Conservation (phyloP, 2,888 invertebrate genomes). For the Melinopterus prodromus region DNA sequence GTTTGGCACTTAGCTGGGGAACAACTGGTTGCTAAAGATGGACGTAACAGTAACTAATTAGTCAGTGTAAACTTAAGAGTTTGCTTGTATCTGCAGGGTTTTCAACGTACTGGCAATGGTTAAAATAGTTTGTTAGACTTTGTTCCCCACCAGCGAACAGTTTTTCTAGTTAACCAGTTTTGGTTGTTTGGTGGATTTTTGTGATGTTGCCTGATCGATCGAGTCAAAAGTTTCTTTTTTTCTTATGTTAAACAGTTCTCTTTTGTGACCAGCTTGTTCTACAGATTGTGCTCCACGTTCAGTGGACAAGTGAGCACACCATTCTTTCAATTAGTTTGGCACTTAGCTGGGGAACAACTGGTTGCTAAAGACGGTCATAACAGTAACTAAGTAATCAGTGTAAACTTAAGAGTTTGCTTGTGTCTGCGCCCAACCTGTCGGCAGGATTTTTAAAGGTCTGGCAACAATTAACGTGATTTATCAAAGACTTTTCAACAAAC, state of each 20-base stretch:
- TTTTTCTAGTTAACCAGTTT: no score
- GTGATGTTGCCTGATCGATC: no score
- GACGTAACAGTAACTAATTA: neutral
- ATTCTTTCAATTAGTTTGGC: neutral
- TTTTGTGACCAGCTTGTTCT: neutral
- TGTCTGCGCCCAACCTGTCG: neutral
- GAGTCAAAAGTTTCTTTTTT: no score
- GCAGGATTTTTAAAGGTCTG: no score
- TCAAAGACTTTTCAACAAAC: no score
- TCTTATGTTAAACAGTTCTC: neutral
- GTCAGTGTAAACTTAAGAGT: neutral
- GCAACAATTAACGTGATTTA: no score
- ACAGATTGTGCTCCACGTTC: neutral
- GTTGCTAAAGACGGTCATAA: neutral
- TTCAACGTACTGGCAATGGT: neutral
- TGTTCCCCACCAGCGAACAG: no score
- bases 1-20: no score
- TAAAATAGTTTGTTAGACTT: neutral
- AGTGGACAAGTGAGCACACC: neutral
- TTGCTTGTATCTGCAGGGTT: neutral
- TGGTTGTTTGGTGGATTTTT: no score
- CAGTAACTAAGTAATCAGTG: no score
- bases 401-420: no score
- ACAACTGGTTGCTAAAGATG: neutral
- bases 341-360: neutral